Conservation (phyloP, 2,797 vertebrate genomes). For the Gambusia yucatana region DNA sequence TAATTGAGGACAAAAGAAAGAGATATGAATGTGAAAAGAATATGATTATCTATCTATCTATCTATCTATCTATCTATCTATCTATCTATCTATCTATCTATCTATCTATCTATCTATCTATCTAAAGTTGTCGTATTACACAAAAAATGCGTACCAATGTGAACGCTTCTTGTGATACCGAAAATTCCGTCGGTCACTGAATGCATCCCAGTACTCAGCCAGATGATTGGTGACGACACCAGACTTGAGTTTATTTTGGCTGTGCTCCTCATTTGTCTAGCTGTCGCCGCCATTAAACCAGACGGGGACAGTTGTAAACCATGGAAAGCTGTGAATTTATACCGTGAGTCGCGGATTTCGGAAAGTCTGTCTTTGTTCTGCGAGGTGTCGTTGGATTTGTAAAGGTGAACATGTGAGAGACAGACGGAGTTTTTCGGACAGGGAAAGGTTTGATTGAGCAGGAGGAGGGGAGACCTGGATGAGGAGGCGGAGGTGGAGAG, state of each 20-base stretch:
- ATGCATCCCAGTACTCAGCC: conserved; percentile 55
- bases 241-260: conserved; percentile 84
- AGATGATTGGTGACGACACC: conserved; percentile 78
- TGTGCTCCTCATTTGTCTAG: conserved; percentile 74
- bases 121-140: background rate
- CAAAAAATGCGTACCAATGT: accelerated
- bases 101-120: conserved; percentile 2
- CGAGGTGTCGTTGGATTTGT: conserved; percentile 35
- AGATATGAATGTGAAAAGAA: background rate
- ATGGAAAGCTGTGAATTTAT: conserved; percentile 64
- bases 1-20: background rate
- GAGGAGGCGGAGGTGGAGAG: conserved; percentile 22
- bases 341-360: conserved; percentile 54
- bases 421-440: conserved; percentile 44
- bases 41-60: background rate
- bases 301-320: conserved; percentile 61
- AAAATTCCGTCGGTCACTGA: conserved; percentile 4
- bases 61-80: conserved; percentile 9
- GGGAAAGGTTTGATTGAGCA: conserved; percentile 70
- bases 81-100: conserved; percentile 5
- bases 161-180: background rate
- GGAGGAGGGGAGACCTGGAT: conserved; percentile 43
- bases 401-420: conserved; percentile 75
- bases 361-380: conserved; percentile 33
- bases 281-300: conserved; percentile 84